Evolutionary conservation across 2,888 invertebrate species (phyloP).

Genomic region (Hemithea aestivaria): DNA sequence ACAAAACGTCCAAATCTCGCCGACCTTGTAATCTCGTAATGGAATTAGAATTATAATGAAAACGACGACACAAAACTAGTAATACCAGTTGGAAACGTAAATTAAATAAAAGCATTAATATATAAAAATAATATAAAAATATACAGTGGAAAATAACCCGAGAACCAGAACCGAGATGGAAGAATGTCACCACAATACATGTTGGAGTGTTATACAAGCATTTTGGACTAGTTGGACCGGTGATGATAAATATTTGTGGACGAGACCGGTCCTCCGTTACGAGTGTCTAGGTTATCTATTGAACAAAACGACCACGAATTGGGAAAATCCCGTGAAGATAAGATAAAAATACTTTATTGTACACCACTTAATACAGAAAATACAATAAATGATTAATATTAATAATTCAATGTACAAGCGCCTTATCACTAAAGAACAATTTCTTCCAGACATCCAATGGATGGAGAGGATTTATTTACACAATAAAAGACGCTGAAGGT

Average conservation of each 20-base stretch:
- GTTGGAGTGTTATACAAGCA: constrained; percentile 18
- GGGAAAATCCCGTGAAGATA: too few species aligned
- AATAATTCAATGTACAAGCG: too few species aligned
- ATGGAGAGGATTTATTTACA: too few species aligned
- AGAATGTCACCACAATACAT: not conserved
- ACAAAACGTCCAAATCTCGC: not conserved
- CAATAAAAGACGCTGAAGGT: too few species aligned
- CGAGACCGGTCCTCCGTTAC: constrained; percentile 19
- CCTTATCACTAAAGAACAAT: too few species aligned
- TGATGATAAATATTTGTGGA: constrained; percentile 9
- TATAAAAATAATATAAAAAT: constrained; percentile 1
- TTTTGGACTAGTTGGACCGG: constrained; percentile 28
- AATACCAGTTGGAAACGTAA: not conserved
- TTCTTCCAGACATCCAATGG: too few species aligned
- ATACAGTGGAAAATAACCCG: constrained; percentile 20
- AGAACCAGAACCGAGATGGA: constrained; percentile 4
- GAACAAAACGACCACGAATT: not conserved
- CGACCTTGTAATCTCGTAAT: constrained; percentile 1
- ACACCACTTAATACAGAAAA: too few species aligned
- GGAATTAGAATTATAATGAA: constrained; percentile 7
- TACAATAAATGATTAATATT: too few species aligned
- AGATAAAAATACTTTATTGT: too few species aligned
- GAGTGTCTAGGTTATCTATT: not conserved
- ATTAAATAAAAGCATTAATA: not conserved
- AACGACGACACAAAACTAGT: constrained; percentile 7